Evolutionary conservation across 2,888 invertebrate species (phyloP), one percentile per base, ranked within the genome.

Genomic region (Phania funesta): DNA sequence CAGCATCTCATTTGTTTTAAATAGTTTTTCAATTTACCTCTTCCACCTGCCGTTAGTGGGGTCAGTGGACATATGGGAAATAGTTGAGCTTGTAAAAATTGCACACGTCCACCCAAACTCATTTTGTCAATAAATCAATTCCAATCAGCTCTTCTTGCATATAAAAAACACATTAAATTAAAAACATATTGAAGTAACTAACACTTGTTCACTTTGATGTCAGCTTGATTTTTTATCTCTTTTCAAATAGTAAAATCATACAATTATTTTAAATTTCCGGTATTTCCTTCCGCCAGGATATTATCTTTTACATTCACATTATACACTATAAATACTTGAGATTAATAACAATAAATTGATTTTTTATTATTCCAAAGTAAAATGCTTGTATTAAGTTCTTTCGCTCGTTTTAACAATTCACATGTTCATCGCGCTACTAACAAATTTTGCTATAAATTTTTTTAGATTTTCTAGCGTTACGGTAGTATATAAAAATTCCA

Each of bases 31-130:
- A 70, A 50, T 82, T 87, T 88, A 89, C 89, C 89, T 87, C 86
- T 87, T 81, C 84, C 84, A 78, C 82, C 83, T 52, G 87, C 74
- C 65, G 84, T 58, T 56, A 83, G 16, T 13, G 86, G 82, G 50
- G 91, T 88, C 62, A 91, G 83, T 22, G 90, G 89, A 83, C 89
- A 91, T 46, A 90, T 87, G 48, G 91, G 91, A 88, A 91, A 91
- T 58, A 91, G 85, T 79, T 91, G 91, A 58, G 91, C 90, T 85
- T 91, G 91, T 54, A 91, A 75, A 84, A 87, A 88, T 84, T 91
- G 90, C 65, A 91, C 91, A 62, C 90, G 89, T 71, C 90, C 90
- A 56, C 86, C 64, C 13, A 82, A 65, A 74, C 75, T 74, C 82
- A 82, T 82, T 41, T 26, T 74, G 0, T 16, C 5, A 44, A 24